Evolutionary conservation across 2,113 vertebrate genomes (phyloP).

Genomic region (Vimba vimba): DNA sequence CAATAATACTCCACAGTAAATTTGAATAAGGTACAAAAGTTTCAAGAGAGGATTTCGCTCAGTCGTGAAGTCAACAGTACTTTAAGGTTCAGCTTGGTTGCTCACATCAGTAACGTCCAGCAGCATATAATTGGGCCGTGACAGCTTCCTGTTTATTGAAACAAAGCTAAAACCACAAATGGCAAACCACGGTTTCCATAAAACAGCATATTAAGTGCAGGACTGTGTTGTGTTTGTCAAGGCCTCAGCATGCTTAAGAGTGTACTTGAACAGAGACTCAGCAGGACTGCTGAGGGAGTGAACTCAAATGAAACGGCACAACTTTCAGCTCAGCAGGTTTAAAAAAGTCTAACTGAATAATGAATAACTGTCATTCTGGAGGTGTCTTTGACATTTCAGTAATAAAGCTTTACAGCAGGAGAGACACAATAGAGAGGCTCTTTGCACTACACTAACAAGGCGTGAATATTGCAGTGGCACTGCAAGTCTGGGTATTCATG

Average conservation of each 20-base stretch:
- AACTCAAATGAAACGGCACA: constrained; percentile 21
- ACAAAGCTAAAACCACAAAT: constrained; percentile 3
- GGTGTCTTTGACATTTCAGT: constrained; percentile 34
- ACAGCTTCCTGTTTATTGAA: constrained; percentile 4
- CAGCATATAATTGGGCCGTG: not conserved
- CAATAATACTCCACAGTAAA: not conserved
- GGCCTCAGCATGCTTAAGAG: constrained; percentile 26
- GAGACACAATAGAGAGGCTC: not conserved
- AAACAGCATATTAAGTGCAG: constrained; percentile 5
- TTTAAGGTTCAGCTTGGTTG: not conserved
- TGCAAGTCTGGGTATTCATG: not conserved
- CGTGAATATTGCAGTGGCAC: constrained; percentile 7
- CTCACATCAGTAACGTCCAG: not conserved
- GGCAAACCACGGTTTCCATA: not conserved
- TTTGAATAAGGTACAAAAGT: not conserved
- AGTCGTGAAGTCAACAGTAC: not conserved
- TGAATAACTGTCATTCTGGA: constrained; percentile 29
- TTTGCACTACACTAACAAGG: constrained; percentile 11
- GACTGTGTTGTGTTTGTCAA: constrained; percentile 14
- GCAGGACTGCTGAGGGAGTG: not conserved
- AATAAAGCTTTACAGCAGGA: constrained; percentile 20
- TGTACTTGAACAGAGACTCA: not conserved
- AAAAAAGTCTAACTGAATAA: constrained; percentile 46
- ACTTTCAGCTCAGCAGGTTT: constrained; percentile 35
- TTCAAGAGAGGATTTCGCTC: not conserved